Base-by-base conservation (phyloP, 2,888 invertebrate species). In the Ligdia adustata region DNA sequence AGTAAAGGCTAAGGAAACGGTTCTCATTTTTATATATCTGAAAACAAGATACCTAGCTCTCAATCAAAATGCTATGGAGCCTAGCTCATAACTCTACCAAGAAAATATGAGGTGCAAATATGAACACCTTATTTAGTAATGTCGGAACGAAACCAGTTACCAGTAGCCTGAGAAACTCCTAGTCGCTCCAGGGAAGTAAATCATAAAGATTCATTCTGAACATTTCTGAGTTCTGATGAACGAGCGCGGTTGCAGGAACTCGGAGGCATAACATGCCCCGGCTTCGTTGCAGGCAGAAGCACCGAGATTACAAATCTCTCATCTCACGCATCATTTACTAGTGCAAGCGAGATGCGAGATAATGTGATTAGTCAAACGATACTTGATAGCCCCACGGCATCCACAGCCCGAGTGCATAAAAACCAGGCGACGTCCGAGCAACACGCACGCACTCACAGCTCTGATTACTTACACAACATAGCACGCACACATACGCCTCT, bases 101-200 rank as follows among this genome's bases (percentile, higher is more conserved):
- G 70, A 75, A 79, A 75, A 75, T 79, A 75, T 79, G 68, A 82
- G 75, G 83, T 80, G 81, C 72, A 83, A 84, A 83, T 81, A 79
- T 72, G 73, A 78, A 67, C 66, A 70, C 87, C 83, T 75, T 85
- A 84, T 86, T 80, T 79, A 83, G 84, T 65, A 61, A 73, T 79
- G 75, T 77, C 72, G 82, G 83, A 82, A 81, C 79, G 69, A 69
- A 79, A 83, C 86, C 72, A 81, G 85, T 84, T 73, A 59, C 72
- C 68, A 62, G 79, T 75, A 79, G 84, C 82, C 79, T 88, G 87
- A 87, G 89, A 88, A 89, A 86, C 77, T 69, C 56, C 63, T 66
- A 66, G 72, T 63, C 60, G 78, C 72, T 72, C 63, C 63, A 72
- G 75, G 75, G 70, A 81, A 70, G 72, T 83, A 80, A 81, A 85